Conservation (phyloP, 2,888 invertebrate genomes). For the Thymelicus sylvestris region DNA sequence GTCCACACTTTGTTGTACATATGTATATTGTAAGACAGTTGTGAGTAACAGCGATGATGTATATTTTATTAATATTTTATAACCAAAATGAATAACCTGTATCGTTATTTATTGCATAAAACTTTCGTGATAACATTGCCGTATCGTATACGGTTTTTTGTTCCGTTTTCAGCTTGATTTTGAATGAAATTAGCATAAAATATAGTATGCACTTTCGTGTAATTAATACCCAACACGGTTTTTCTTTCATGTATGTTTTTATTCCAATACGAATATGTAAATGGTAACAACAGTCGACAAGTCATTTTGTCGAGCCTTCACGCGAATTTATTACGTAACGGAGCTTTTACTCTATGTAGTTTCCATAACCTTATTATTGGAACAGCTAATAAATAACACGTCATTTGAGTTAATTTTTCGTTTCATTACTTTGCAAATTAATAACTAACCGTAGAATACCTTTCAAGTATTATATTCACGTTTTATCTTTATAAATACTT, state of each 20-base stretch:
- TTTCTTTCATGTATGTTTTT: conserved; percentile 36
- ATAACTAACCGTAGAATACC: no score
- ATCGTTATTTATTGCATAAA: neutral
- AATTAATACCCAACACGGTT: conserved; percentile 18
- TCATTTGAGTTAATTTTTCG: neutral
- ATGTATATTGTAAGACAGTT: no score
- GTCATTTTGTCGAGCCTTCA: conserved; percentile 53
- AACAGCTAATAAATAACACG: neutral
- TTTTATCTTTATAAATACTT: no score
- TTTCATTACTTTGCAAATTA: no score
- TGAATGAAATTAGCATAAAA: conserved; percentile 12
- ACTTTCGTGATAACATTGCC: neutral
- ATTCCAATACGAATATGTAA: conserved; percentile 42
- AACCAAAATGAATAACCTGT: no score
- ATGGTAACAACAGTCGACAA: conserved; percentile 39
- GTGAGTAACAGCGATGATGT: no score
- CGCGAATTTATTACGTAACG: conserved; percentile 56
- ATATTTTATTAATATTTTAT: no score
- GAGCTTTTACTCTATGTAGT: conserved; percentile 50
- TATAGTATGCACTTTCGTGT: conserved; percentile 6
- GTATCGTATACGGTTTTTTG: neutral
- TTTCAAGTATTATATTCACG: no score
- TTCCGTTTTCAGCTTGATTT: conserved; percentile 27
- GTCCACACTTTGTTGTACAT: no score
- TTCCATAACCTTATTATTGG: neutral